Conservation (phyloP, 1,140 invertebrate genomes). For the Portunus trituberculatus region DNA sequence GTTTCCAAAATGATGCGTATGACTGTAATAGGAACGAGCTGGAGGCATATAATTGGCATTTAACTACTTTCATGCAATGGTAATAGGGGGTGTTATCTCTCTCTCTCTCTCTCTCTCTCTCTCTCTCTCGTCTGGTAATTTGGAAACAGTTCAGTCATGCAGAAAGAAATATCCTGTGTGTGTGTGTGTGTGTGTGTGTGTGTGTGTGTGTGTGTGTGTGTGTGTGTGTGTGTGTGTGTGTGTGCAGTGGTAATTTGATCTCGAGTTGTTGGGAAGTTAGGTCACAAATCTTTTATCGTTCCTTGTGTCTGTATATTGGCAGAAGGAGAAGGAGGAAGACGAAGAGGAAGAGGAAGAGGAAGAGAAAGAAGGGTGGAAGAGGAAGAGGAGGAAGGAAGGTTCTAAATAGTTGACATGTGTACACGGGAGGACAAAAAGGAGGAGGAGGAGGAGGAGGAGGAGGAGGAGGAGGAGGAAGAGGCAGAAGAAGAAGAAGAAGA, state of each 20-base stretch:
- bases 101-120: too few species aligned
- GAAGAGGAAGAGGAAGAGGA: background rate
- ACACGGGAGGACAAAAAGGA: too few species aligned
- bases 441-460: constrained; percentile 8
- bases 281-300: background rate
- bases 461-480: background rate
- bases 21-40: background rate
- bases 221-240: too few species aligned
- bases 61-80: too few species aligned
- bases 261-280: background rate
- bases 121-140: too few species aligned
- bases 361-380: background rate
- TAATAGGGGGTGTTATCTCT: too few species aligned
- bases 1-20: background rate
- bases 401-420: too few species aligned
- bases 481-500: background rate
- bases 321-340: background rate
- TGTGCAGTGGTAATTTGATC: background rate
- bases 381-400: too few species aligned
- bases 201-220: too few species aligned
- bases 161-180: background rate
- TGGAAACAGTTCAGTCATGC: background rate
- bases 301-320: background rate
- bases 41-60: too few species aligned
- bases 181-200: too few species aligned